Base-by-base conservation (phyloP, 2,113 vertebrate genomes). In the Cyanoramphus novaezelandiae region DNA sequence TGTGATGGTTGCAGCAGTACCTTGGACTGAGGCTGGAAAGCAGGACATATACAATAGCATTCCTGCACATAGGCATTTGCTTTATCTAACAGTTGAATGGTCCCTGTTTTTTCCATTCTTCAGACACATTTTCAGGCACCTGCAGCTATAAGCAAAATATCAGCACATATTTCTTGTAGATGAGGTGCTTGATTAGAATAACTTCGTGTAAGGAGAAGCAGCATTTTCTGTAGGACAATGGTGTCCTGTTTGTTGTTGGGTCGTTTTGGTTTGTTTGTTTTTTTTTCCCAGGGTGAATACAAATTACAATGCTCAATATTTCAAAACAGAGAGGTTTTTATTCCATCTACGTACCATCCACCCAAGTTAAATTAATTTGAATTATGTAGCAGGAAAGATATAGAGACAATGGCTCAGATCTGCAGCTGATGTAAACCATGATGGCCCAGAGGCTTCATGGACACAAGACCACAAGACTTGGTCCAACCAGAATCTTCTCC, bases 361-460 rank as follows among this genome's bases (percentile, higher is more conserved):
- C 14, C 1, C 15, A 53, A 41, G 15, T 41, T 35, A 57, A 76
- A 76, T 41, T 8, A 0, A 65, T 77, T 39, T 83, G 24, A 77
- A 49, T 82, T 74, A 44, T n/a, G 17, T 8, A 57, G 16, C 19
- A 76, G 76, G 52, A 85, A 91, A 63, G 23, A 33, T 29, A 50
- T 0, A 71, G 29, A 85, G 43, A 37, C 11, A 72, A 33, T 44
- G 28, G n/a, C 49, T 77, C 27, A 65, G 63, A 62, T 80, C 15
- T 4, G 1, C 21, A 80, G 59, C 4, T 0, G 0, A 18, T 62
- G 17, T 59, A 79, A 82, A 46, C 35, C 13, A 5, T 4, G 18
- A 7, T 19, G 7, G 11, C 23, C 72, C 33, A 35, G 29, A 47
- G 18, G 14, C 10, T 90, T 83, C 33, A 31, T 9, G 53, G 16